phyloP scores from a whole-genome alignment of 1,140 invertebrate genomes.

The Thrips palmi region DNA sequence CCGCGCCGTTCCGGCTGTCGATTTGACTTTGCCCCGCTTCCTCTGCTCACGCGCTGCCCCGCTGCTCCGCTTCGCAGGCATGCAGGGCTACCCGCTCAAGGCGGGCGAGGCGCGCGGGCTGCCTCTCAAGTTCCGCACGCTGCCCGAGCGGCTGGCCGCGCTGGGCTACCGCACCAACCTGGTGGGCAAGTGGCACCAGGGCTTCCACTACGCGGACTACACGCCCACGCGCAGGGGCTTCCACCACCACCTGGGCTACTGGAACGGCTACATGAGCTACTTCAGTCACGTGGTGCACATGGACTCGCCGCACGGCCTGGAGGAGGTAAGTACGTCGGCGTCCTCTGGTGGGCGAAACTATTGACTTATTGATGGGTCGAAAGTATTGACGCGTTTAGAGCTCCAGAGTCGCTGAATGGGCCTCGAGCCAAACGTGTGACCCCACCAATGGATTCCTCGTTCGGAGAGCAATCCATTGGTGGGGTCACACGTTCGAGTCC shows the following conservation, averaged over 20 bases:
- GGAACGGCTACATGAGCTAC: conserved; percentile 37
- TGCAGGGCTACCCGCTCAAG: conserved; percentile 37
- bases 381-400: neutral
- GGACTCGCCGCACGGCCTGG: conserved; percentile 25
- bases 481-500: too few relatives aligned
- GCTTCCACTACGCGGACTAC: conserved; percentile 22
- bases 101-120: conserved; percentile 32
- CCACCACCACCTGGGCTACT: conserved; percentile 43
- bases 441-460: too few relatives aligned
- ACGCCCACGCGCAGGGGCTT: conserved; percentile 40
- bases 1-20: too few relatives aligned
- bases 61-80: too few relatives aligned
- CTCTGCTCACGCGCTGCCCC: too few relatives aligned
- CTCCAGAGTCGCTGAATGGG: too few relatives aligned
- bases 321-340: conserved; percentile 28
- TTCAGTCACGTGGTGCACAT: conserved; percentile 24
- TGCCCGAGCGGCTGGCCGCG: conserved; percentile 31
- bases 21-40: too few relatives aligned
- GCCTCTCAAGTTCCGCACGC: conserved; percentile 29
- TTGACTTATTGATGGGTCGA: neutral
- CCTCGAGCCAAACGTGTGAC: too few relatives aligned
- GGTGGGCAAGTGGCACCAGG: conserved; percentile 28
- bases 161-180: conserved; percentile 22
- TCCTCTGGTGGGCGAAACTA: conserved; percentile 17
- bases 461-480: too few relatives aligned